Conservation (phyloP, 30 jellyfish, hydroid and myxozoan genomes). For the Cassiopea xamachana region DNA sequence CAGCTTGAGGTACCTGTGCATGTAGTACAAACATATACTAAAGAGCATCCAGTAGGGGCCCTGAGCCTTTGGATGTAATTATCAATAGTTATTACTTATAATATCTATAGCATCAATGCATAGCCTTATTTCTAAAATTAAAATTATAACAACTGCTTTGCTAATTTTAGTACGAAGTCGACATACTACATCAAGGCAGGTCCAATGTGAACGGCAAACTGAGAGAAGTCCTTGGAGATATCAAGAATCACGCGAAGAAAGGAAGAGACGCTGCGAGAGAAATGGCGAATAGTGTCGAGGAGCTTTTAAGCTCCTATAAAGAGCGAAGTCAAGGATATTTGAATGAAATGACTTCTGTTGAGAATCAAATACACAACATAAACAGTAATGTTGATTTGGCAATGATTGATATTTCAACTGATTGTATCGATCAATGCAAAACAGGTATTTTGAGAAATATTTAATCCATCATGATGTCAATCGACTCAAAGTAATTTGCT, state of each 20-base stretch:
- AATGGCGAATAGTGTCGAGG: neutral
- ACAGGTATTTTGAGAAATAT: neutral
- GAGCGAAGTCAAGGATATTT: neutral
- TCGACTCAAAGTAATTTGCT: neutral
- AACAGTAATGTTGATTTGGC: slow-evolving; percentile 11
- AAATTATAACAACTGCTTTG: neutral
- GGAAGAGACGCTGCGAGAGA: slow-evolving; percentile 23
- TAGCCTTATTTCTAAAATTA: too few species aligned
- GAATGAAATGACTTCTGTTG: slow-evolving; percentile 19
- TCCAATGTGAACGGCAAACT: neutral
- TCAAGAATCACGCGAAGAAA: neutral
- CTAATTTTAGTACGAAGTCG: neutral
- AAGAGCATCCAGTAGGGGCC: too few species aligned
- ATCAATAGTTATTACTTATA: too few species aligned
- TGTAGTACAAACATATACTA: too few species aligned
- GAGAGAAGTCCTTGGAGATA: neutral
- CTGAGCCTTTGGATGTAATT: too few species aligned
- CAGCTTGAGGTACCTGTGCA: too few species aligned
- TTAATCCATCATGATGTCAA: neutral
- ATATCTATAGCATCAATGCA: too few species aligned
- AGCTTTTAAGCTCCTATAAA: neutral
- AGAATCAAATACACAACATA: neutral
- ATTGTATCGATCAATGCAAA: slow-evolving; percentile 52
- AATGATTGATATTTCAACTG: slow-evolving; percentile 46
- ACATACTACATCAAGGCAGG: neutral